These are phyloP conservation scores for Dasyornis broadbenti DNA, from an alignment of 2,113 vertebrate genomes.

Conservation along the genomic window DNA sequence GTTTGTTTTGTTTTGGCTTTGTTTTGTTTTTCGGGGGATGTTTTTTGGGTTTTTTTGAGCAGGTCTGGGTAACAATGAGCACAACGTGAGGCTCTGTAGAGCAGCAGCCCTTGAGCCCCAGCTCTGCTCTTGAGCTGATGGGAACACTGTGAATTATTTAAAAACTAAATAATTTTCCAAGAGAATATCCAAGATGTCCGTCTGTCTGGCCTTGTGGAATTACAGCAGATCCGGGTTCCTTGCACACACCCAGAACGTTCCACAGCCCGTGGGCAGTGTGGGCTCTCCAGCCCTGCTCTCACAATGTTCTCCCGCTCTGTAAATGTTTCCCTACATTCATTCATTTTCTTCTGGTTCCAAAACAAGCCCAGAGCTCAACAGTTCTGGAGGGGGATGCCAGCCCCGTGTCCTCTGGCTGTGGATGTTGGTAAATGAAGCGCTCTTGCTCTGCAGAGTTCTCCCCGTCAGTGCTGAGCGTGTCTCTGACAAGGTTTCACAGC, in stretches of 20 bases:
- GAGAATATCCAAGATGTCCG: neutral
- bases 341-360: neutral
- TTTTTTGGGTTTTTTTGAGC: neutral
- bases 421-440: neutral
- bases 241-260: neutral
- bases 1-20: too few species aligned
- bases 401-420: neutral
- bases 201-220: neutral
- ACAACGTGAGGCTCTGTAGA: fast-evolving
- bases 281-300: neutral
- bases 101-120: neutral
- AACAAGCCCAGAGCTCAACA: neutral
- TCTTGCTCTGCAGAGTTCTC: neutral
- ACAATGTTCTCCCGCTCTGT: neutral
- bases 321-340: neutral
- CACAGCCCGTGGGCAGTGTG: fast-evolving
- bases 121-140: neutral
- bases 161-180: too few species aligned
- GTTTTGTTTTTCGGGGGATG: neutral
- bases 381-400: neutral
- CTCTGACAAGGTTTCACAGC: neutral
- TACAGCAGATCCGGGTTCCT: neutral
- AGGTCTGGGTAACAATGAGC: neutral
- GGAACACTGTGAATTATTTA: neutral
- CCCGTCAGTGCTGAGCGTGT: neutral